Conservation (phyloP, 2,888 invertebrate genomes). For the Chrysodeixis includens region DNA sequence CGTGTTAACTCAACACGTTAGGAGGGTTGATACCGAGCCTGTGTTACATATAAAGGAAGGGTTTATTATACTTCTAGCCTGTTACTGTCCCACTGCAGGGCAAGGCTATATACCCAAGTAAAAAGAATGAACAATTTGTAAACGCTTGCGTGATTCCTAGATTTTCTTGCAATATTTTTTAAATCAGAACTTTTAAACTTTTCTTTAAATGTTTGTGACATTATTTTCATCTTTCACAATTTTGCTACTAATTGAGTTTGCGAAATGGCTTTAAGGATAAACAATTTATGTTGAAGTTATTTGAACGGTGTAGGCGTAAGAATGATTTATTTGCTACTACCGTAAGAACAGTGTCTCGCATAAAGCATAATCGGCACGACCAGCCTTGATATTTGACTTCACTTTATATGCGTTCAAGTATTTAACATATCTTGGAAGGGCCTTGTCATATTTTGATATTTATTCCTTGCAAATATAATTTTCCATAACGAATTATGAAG, state of each 20-base stretch:
- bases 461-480: neutral
- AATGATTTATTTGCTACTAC: slow-evolving; percentile 9
- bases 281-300: slow-evolving; percentile 22
- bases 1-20: slow-evolving; percentile 42
- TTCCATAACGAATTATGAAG: neutral
- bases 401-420: slow-evolving; percentile 22
- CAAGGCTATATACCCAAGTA: neutral
- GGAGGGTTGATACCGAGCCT: slow-evolving; percentile 14
- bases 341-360: slow-evolving; percentile 2
- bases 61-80: slow-evolving; percentile 28
- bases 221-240: neutral
- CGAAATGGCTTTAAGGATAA: neutral
- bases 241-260: neutral
- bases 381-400: slow-evolving; percentile 28
- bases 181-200: neutral
- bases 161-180: neutral
- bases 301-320: slow-evolving; percentile 3
- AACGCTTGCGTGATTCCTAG: slow-evolving; percentile 3
- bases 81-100: neutral
- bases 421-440: slow-evolving; percentile 21
- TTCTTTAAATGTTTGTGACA: neutral
- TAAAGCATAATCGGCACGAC: neutral
- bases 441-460: neutral
- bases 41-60: slow-evolving; percentile 22
- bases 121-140: slow-evolving; percentile 13